Evolutionary conservation across 2,797 vertebrate genomes (phyloP).

Genomic region (Coluber constrictor): DNA sequence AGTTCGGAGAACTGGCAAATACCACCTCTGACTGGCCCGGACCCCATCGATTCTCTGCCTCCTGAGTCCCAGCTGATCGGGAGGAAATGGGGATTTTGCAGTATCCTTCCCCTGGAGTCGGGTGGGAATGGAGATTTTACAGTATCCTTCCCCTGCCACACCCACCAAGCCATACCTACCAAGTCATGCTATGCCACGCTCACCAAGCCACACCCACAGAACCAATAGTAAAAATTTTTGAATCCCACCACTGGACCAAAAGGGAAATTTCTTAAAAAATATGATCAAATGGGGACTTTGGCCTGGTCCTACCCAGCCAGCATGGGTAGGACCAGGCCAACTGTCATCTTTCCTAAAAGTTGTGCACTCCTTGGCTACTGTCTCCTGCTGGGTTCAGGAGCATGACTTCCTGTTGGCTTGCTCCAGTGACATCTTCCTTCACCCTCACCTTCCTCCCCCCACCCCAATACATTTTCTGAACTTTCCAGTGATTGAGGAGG

Average conservation of each 20-base stretch:
- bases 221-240: no score
- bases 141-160: no score
- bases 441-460: background rate
- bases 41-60: no score
- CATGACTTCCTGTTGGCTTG: background rate
- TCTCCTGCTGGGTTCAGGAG: background rate
- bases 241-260: background rate
- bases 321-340: background rate
- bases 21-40: no score
- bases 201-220: no score
- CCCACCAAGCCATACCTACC: no score
- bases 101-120: no score
- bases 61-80: no score
- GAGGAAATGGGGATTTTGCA: no score
- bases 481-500: background rate
- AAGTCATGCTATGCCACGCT: no score
- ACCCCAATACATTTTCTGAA: slow-evolving; percentile 13
- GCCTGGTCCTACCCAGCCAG: background rate
- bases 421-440: background rate
- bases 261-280: background rate
- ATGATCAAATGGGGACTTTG: background rate
- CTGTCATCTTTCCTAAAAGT: background rate
- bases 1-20: no score
- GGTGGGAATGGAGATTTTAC: no score
- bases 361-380: background rate